These are phyloP conservation scores for Campylomormyrus tamandua DNA, from an alignment of 2,113 vertebrate genomes.

Conservation along the genomic window DNA sequence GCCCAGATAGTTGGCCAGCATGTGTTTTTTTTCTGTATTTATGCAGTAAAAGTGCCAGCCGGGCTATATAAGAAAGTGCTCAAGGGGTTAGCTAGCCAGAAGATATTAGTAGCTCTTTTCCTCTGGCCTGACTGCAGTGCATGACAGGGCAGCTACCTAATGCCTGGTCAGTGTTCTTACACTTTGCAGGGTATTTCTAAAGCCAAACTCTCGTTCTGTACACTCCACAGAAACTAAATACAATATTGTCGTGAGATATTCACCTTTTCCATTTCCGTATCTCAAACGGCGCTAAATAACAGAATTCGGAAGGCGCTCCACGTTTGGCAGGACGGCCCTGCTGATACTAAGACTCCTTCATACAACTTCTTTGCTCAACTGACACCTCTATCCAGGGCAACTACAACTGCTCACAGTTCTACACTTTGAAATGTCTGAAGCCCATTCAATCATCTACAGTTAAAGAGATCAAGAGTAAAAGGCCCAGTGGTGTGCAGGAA, in stretches of 20 bases:
- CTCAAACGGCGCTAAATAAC: not conserved
- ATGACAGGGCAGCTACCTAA: not conserved
- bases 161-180: not conserved
- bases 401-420: not conserved
- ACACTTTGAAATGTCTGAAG: not conserved
- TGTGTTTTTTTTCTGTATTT: conserved; percentile 5
- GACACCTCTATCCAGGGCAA: not conserved
- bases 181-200: not conserved
- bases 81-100: not conserved
- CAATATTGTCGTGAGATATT: not conserved
- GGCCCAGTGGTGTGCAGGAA: not conserved
- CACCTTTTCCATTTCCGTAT: not conserved
- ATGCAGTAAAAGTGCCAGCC: not conserved
- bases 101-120: not conserved
- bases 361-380: not conserved
- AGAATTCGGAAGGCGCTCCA: not conserved
- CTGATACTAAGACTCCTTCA: not conserved
- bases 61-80: not conserved
- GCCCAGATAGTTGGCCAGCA: not conserved
- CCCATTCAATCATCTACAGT: not conserved
- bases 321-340: not conserved
- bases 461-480: not conserved
- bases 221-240: not conserved
- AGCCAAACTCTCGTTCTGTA: not conserved
- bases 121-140: not conserved